These are phyloP conservation scores for Schizothorax lantsangensis DNA, from an alignment of 2,797 vertebrate species.

Conservation along the genomic window DNA sequence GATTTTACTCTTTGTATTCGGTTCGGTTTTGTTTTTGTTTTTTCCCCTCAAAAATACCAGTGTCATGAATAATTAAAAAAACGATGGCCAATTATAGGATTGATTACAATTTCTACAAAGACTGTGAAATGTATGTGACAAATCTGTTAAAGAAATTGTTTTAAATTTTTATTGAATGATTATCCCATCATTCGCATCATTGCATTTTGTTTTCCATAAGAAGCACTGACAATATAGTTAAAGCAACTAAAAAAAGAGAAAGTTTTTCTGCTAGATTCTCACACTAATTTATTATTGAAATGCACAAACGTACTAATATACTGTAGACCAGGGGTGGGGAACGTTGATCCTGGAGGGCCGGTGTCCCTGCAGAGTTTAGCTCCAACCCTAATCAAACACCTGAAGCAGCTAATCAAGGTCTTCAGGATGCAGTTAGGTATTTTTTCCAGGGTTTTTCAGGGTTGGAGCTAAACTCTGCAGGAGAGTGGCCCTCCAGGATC, in stretches of 20 bases:
- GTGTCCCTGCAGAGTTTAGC: too few relatives aligned
- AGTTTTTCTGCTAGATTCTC: neutral
- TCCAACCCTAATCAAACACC: too few relatives aligned
- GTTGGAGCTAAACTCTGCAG: too few relatives aligned
- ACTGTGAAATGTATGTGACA: neutral
- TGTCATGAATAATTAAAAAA: neutral
- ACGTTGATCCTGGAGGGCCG: too few relatives aligned
- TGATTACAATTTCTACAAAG: neutral
- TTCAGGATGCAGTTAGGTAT: too few relatives aligned
- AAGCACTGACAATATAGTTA: neutral
- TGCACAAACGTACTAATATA: neutral
- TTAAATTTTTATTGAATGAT: too few relatives aligned
- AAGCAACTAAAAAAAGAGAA: neutral
- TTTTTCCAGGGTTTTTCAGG: too few relatives aligned
- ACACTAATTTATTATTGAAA: neutral
- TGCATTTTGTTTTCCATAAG: neutral
- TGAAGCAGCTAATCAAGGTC: too few relatives aligned
- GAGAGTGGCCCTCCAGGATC: too few relatives aligned
- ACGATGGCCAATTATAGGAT: neutral
- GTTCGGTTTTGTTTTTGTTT: too few relatives aligned
- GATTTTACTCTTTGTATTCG: neutral
- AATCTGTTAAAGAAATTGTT: neutral
- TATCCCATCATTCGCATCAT: neutral
- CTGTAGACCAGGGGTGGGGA: too few relatives aligned
- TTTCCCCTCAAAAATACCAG: neutral